Evolutionary conservation across 2,888 invertebrate species (phyloP).

Genomic region (Biston betularia): DNA sequence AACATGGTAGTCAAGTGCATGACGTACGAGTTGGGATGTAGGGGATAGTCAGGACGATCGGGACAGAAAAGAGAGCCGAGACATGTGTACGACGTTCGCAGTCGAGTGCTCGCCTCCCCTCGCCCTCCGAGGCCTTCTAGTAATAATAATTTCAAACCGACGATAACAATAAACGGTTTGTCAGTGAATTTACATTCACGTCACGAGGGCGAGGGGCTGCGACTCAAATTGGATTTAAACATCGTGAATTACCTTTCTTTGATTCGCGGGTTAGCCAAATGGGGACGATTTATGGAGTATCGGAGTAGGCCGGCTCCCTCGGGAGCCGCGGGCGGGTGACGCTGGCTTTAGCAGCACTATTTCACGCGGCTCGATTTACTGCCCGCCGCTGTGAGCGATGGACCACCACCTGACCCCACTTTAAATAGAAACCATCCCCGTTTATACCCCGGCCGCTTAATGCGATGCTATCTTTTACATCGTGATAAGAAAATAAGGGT

Average conservation of each 20-base stretch:
- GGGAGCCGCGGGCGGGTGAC: slow-evolving; percentile 42
- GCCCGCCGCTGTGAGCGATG: slow-evolving; percentile 59
- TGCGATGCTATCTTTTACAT: slow-evolving; percentile 77
- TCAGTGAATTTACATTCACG: slow-evolving; percentile 57
- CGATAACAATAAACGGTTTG: slow-evolving; percentile 58
- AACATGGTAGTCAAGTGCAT: slow-evolving; percentile 15
- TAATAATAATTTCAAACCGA: slow-evolving; percentile 44
- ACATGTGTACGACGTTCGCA: slow-evolving; percentile 34
- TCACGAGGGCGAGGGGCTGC: slow-evolving; percentile 54
- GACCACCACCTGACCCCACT: slow-evolving; percentile 61
- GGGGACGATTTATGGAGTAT: slow-evolving; percentile 79
- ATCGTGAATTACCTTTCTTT: slow-evolving; percentile 82
- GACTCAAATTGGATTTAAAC: slow-evolving; percentile 81
- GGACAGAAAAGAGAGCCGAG: slow-evolving; percentile 1
- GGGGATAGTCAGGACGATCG: background rate
- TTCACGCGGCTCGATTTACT: slow-evolving; percentile 62
- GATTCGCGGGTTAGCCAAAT: slow-evolving; percentile 82
- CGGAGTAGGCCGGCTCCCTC: slow-evolving; percentile 49
- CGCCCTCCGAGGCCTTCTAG: slow-evolving; percentile 14
- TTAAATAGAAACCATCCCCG: slow-evolving; percentile 65
- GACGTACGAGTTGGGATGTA: background rate
- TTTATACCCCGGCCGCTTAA: slow-evolving; percentile 71
- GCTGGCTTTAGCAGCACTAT: slow-evolving; percentile 39
- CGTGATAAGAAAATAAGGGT: slow-evolving; percentile 58
- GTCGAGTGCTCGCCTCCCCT: slow-evolving; percentile 35